Conservation (phyloP, 2,797 vertebrate genomes). For the Neosilurus mollespiculum region DNA sequence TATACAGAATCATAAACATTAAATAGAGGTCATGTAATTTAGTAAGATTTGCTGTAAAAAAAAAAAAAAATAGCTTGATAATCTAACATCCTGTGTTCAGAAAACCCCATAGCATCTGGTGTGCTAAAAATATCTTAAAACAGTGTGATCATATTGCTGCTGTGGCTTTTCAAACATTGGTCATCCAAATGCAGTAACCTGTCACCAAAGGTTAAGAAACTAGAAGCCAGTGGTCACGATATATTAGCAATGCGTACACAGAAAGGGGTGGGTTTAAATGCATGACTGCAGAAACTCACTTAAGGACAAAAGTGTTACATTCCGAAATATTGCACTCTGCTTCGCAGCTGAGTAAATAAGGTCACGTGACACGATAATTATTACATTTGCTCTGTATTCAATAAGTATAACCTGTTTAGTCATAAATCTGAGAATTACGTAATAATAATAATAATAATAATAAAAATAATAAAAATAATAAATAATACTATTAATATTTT, state of each 20-base stretch:
- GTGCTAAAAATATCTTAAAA: slow-evolving; percentile 33
- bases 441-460: not conserved
- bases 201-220: slow-evolving; percentile 24
- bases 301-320: not conserved
- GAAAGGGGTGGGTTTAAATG: slow-evolving; percentile 13
- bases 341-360: not conserved
- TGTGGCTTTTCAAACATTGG: not conserved
- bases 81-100: not conserved
- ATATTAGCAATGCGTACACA: slow-evolving; percentile 48
- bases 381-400: not conserved
- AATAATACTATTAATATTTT: too few relatives aligned
- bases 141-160: slow-evolving; percentile 16
- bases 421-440: not conserved
- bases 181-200: not conserved
- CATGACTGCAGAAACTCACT: slow-evolving; percentile 38
- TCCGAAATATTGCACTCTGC: not conserved
- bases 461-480: not conserved
- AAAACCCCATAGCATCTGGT: slow-evolving; percentile 17
- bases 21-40: not conserved
- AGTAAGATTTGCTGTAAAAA: not conserved
- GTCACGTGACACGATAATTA: not conserved
- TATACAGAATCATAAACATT: not conserved
- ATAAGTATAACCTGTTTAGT: not conserved
- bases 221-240: slow-evolving; percentile 31
- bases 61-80: not conserved